Percentiles rank a stretch among this genome's conserved stretches.
phyloP scores from a whole-genome alignment of 2,888 invertebrate species.

The Idaea dimidiata region DNA sequence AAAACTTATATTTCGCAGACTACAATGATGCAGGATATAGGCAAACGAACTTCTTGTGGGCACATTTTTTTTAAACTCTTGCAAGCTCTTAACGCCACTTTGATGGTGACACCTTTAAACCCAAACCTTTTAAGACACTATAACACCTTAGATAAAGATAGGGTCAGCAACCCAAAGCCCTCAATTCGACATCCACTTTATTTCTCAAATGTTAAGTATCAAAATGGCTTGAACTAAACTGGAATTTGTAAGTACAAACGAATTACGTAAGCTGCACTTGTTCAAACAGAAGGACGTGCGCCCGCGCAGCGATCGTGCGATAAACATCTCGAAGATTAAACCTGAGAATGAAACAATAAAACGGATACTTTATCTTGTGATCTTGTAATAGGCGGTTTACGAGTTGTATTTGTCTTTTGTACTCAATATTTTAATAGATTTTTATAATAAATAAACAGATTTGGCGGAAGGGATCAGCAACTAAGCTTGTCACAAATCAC shows the following conservation, averaged over 20 bases:
- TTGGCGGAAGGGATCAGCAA: no score
- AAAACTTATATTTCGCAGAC: no score
- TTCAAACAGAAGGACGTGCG: slow-evolving; percentile 44
- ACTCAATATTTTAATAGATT: no score
- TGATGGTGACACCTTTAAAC: not conserved
- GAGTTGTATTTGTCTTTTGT: no score
- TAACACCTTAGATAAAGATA: not conserved
- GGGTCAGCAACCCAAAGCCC: not conserved
- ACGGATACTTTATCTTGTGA: no score
- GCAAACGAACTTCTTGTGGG: no score
- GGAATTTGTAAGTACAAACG: not conserved
- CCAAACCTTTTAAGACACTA: not conserved
- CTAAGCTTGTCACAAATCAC: no score
- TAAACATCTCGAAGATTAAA: slow-evolving; percentile 31
- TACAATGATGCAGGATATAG: no score
- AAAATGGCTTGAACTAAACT: not conserved
- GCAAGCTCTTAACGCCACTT: not conserved
- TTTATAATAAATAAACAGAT: no score
- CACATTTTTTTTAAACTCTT: no score
- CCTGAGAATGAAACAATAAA: slow-evolving; percentile 22
- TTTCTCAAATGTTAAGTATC: not conserved
- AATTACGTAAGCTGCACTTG: slow-evolving; percentile 41
- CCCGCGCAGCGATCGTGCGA: slow-evolving; percentile 36
- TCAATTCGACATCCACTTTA: not conserved
- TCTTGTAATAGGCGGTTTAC: no score